Conservation (phyloP, 2,113 vertebrate genomes). For the Ptilonorhynchus violaceus region DNA sequence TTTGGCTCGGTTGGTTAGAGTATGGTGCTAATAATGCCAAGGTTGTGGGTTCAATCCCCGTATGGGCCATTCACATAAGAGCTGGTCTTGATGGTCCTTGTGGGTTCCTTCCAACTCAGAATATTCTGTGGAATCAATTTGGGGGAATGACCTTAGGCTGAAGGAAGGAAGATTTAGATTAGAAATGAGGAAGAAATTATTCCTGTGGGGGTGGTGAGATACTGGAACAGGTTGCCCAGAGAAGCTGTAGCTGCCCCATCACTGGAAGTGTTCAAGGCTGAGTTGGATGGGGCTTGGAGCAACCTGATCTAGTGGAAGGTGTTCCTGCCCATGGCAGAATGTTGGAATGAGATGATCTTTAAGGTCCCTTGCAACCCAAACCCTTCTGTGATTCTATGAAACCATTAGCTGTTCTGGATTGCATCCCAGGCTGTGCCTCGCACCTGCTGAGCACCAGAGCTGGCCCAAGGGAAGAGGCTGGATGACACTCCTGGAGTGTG, state of each 20-base stretch:
- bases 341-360: background rate
- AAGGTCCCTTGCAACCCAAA: background rate
- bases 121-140: background rate
- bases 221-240: background rate
- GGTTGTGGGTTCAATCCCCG: too few relatives aligned
- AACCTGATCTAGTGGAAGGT: background rate
- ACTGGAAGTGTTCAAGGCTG: background rate
- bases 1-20: too few relatives aligned
- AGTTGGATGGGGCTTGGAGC: background rate
- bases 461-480: background rate
- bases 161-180: background rate
- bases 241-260: background rate
- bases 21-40: too few relatives aligned
- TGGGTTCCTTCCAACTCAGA: too few relatives aligned
- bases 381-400: background rate
- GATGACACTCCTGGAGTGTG: rapidly evolving
- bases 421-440: background rate
- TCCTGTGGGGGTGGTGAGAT: background rate
- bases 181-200: background rate
- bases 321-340: background rate
- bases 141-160: background rate
- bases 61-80: too few relatives aligned
- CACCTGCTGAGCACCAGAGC: background rate
- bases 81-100: too few relatives aligned
- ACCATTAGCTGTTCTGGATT: background rate